These are phyloP conservation scores for Eilema caniola DNA, from an alignment of 2,888 invertebrate genomes.

Conservation along the genomic window DNA sequence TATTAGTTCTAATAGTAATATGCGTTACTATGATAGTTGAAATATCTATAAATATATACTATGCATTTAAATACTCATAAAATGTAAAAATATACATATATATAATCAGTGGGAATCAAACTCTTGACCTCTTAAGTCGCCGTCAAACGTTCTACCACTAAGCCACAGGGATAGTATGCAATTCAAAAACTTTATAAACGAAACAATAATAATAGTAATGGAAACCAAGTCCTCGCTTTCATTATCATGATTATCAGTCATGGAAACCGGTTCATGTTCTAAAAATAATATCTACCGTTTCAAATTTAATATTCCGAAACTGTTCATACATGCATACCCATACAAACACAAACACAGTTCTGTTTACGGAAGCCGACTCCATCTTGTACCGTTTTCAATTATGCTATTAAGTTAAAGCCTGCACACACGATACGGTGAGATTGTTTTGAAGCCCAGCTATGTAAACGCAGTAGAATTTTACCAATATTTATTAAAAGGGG, in stretches of 20 bases:
- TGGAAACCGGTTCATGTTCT: neutral
- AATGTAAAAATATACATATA: no score
- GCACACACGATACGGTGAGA: constrained; percentile 13
- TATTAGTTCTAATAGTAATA: no score
- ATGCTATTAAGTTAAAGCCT: constrained; percentile 14
- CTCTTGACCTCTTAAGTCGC: no score
- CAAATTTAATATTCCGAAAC: constrained; percentile 12
- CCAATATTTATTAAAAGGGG: neutral
- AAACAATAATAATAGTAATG: neutral
- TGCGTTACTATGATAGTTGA: no score
- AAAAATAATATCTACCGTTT: neutral
- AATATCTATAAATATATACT: no score
- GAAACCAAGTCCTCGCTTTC: neutral
- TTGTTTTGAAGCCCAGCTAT: neutral
- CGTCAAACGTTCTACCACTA: no score
- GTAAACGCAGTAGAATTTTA: neutral
- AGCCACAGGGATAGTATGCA: no score
- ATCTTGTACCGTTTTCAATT: constrained; percentile 42
- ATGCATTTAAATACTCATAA: no score
- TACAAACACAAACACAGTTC: constrained; percentile 7
- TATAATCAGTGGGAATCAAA: no score
- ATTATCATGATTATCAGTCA: neutral
- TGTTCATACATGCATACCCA: constrained; percentile 8
- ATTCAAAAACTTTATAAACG: neutral
- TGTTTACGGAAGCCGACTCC: constrained; percentile 38